phyloP scores from a whole-genome alignment of 2,113 vertebrate genomes.

The Tachuris rubrigastra region DNA sequence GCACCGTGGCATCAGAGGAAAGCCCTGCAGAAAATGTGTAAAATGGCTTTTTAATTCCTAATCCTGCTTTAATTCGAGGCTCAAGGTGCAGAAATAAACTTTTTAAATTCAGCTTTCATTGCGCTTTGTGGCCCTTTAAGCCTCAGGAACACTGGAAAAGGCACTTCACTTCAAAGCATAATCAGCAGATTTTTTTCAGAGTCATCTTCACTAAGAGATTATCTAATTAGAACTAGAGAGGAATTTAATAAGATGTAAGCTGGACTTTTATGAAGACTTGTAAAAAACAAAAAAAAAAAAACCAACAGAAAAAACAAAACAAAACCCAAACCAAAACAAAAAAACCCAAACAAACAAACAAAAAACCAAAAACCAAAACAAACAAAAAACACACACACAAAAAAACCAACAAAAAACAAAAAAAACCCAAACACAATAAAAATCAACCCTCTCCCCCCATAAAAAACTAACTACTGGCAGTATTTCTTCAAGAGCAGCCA shows the following conservation, averaged over 20 bases:
- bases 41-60: background rate
- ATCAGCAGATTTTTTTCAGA: background rate
- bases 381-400: too few relatives aligned
- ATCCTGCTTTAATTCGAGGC: background rate
- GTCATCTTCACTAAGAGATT: background rate
- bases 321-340: too few relatives aligned
- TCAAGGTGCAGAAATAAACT: background rate
- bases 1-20: conserved; percentile 87
- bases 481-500: background rate
- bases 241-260: background rate
- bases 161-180: background rate
- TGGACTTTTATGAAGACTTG: background rate
- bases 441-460: background rate
- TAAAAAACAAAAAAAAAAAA: background rate
- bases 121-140: background rate
- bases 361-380: too few relatives aligned
- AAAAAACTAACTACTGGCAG: background rate
- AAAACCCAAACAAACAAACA: too few relatives aligned
- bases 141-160: background rate
- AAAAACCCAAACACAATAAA: too few relatives aligned
- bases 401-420: too few relatives aligned
- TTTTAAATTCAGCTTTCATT: background rate
- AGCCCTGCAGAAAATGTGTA: conserved; percentile 75
- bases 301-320: too few relatives aligned
- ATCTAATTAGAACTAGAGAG: background rate